A percentile compares a stretch with the other conserved stretches of the same genome.
Conservation (phyloP, 1,140 invertebrate genomes). For the Heliconius hewitsoni region DNA sequence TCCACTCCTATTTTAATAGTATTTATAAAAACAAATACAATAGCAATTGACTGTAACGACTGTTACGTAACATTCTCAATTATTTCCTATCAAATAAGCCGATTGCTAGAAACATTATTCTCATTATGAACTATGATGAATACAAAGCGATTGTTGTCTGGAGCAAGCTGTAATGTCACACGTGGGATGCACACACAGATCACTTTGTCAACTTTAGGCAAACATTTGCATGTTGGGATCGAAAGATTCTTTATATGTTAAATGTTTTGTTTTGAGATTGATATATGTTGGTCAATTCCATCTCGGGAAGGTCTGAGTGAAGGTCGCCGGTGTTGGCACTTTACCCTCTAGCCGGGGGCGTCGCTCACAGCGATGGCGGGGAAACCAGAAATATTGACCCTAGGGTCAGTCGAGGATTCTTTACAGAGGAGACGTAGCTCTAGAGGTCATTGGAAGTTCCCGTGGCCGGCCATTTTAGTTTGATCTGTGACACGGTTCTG, state of each 20-base stretch:
- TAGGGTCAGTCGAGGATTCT: slow-evolving; percentile 57
- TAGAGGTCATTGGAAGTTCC: slow-evolving; percentile 59
- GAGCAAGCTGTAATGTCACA: slow-evolving; percentile 77
- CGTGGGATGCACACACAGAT: slow-evolving; percentile 75
- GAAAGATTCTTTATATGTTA: background rate
- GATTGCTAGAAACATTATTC: background rate
- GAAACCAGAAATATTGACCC: slow-evolving; percentile 66
- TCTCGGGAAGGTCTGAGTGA: slow-evolving; percentile 82
- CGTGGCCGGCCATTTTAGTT: slow-evolving; percentile 73
- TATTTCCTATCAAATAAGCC: background rate
- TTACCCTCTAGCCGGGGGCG: slow-evolving; percentile 67
- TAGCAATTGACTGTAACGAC: background rate
- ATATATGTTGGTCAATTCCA: slow-evolving; percentile 54
- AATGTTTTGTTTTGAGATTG: background rate
- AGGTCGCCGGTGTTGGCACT: slow-evolving; percentile 52
- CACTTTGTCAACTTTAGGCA: slow-evolving; percentile 36
- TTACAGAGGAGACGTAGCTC: slow-evolving; percentile 53
- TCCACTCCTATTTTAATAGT: background rate
- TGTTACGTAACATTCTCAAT: background rate
- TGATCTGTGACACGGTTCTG: slow-evolving; percentile 72
- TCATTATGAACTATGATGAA: slow-evolving; percentile 29
- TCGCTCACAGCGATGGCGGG: slow-evolving; percentile 61
- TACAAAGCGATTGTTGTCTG: slow-evolving; percentile 39
- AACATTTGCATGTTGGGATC: background rate
- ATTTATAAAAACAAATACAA: background rate